Conservation (phyloP, 2,888 invertebrate genomes). For the Furcula furcula region DNA sequence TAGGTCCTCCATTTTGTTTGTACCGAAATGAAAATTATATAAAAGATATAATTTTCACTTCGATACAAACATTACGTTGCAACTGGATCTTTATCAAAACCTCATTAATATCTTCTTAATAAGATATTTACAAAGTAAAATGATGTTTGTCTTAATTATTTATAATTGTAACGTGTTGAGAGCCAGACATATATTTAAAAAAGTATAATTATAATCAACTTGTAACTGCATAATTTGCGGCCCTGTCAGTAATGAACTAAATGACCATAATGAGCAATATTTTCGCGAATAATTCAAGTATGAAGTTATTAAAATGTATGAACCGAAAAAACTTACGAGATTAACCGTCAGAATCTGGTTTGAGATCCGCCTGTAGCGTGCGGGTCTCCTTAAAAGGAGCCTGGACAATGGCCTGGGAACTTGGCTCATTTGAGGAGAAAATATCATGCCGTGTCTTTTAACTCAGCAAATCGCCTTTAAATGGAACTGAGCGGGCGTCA, state of each 20-base stretch:
- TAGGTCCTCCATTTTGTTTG: too few species aligned
- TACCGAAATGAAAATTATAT: too few species aligned
- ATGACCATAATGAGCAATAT: slow-evolving; percentile 9
- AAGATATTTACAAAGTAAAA: too few species aligned
- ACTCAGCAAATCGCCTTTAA: slow-evolving; percentile 71
- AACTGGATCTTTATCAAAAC: too few species aligned
- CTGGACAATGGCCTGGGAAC: slow-evolving; percentile 79
- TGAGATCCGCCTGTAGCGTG: slow-evolving; percentile 66
- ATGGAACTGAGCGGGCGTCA: slow-evolving; percentile 47
- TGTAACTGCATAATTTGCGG: slow-evolving; percentile 1
- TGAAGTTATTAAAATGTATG: slow-evolving; percentile 30
- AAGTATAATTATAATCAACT: neutral
- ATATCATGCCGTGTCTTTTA: slow-evolving; percentile 64
- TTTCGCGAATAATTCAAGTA: slow-evolving; percentile 21
- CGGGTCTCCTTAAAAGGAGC: slow-evolving; percentile 66
- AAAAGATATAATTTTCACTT: too few species aligned
- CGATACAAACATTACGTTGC: too few species aligned
- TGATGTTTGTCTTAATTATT: too few species aligned
- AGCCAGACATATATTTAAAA: neutral
- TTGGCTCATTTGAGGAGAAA: slow-evolving; percentile 78
- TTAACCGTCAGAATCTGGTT: slow-evolving; percentile 53
- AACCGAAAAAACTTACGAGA: slow-evolving; percentile 32
- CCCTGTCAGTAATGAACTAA: slow-evolving; percentile 9
- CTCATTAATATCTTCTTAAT: too few species aligned
- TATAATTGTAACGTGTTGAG: too few species aligned